Evolutionary conservation across 2,888 invertebrate genomes (phyloP).

Genomic region (Morpho deidamia): DNA sequence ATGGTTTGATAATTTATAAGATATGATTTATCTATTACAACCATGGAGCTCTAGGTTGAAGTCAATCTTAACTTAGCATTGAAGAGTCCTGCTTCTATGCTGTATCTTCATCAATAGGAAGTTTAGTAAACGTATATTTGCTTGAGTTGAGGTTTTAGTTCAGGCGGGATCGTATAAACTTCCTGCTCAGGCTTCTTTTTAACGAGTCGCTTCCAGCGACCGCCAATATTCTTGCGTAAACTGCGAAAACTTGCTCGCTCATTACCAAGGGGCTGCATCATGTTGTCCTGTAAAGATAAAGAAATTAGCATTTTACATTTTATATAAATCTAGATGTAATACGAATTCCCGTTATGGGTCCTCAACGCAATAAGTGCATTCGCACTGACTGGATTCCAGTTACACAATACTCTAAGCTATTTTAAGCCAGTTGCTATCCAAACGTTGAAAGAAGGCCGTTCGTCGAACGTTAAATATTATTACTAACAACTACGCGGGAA

Average conservation of each 20-base stretch:
- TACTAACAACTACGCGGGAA: slow-evolving; percentile 28
- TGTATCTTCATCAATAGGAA: slow-evolving; percentile 30
- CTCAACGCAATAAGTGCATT: slow-evolving; percentile 50
- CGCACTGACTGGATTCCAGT: slow-evolving; percentile 45
- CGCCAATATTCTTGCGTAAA: slow-evolving; percentile 91
- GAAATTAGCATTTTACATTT: slow-evolving; percentile 23
- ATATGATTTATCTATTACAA: slow-evolving; percentile 61
- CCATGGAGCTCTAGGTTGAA: slow-evolving; percentile 52
- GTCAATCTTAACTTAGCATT: slow-evolving; percentile 46
- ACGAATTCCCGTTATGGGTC: slow-evolving; percentile 47
- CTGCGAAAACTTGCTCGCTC: slow-evolving; percentile 89
- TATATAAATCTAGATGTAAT: no score
- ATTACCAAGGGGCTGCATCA: slow-evolving; percentile 84
- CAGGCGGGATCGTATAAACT: slow-evolving; percentile 90
- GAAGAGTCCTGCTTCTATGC: slow-evolving; percentile 67
- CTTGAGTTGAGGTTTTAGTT: slow-evolving; percentile 91
- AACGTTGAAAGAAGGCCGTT: slow-evolving; percentile 40
- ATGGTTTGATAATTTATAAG: slow-evolving; percentile 29
- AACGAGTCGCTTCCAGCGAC: slow-evolving; percentile 90
- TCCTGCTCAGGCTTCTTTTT: slow-evolving; percentile 90
- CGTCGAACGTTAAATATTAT: slow-evolving; percentile 32
- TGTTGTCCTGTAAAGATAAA: slow-evolving; percentile 83
- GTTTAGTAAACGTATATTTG: slow-evolving; percentile 90
- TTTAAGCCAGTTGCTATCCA: slow-evolving; percentile 51
- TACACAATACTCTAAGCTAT: slow-evolving; percentile 53